These are phyloP conservation scores for Tenthredo notha DNA, from an alignment of 2,888 invertebrate genomes.

Conservation along the genomic window DNA sequence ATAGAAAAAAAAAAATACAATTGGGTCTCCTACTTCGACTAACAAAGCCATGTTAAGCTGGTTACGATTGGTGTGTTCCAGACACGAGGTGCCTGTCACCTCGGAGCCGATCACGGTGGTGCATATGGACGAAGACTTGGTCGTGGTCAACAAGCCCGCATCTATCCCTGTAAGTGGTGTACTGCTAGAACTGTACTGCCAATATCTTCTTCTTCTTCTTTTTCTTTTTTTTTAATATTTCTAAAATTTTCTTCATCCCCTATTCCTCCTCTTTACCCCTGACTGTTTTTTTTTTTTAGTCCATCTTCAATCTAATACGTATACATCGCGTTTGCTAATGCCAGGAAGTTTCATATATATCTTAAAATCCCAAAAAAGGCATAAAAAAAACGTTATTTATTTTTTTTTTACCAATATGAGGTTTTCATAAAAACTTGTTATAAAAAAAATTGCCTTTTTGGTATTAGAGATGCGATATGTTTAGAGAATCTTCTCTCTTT, in stretches of 20 bases:
- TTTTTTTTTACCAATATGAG: too few species aligned
- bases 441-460: too few species aligned
- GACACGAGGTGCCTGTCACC: constrained; percentile 99
- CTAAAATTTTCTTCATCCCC: background rate
- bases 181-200: constrained; percentile 81
- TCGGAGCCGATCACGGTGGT: constrained; percentile 98
- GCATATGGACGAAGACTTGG: constrained; percentile 98
- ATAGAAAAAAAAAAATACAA: background rate
- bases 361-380: too few species aligned
- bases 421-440: too few species aligned
- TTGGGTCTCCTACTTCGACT: constrained; percentile 29
- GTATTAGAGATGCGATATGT: too few species aligned
- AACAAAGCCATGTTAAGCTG: constrained; percentile 78
- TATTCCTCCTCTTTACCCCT: background rate
- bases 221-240: background rate
- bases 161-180: constrained; percentile 99
- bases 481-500: too few species aligned
- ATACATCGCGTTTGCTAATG: background rate
- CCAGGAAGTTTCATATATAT: too few species aligned
- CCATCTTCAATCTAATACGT: background rate
- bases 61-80: constrained; percentile 83
- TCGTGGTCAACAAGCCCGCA: constrained; percentile 99
- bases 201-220: constrained; percentile 62
- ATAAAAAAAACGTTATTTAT: too few species aligned
- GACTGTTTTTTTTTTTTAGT: background rate